phyloP scores from a whole-genome alignment of 2,888 invertebrate species.

The Lithodes maja region DNA sequence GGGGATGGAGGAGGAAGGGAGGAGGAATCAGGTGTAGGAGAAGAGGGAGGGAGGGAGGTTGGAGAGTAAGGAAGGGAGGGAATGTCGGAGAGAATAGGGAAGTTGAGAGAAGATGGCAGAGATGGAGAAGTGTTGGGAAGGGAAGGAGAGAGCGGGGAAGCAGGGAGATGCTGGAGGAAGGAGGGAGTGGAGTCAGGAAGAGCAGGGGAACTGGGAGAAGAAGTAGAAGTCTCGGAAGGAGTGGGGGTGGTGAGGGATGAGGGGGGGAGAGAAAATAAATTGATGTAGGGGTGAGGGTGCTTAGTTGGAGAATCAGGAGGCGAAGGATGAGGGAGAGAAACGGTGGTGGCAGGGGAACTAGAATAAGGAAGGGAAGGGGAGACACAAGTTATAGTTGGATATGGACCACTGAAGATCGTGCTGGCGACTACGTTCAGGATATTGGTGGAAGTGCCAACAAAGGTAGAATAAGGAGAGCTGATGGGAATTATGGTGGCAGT shows the following conservation, averaged over 20 bases:
- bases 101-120: not conserved
- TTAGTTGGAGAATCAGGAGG: not conserved
- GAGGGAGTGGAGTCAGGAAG: not conserved
- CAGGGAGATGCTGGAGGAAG: not conserved
- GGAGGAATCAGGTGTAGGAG: not conserved
- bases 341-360: not conserved
- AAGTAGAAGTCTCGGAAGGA: not conserved
- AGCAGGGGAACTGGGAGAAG: not conserved
- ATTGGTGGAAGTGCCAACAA: too few relatives aligned
- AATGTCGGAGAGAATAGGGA: not conserved
- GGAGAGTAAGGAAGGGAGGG: not conserved
- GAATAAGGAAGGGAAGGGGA: not conserved
- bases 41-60: not conserved
- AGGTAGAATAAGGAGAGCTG: too few relatives aligned
- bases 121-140: not conserved
- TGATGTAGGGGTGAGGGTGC: too few relatives aligned
- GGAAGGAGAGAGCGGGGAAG: not conserved
- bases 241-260: not conserved
- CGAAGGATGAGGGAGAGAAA: not conserved
- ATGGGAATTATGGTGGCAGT: too few relatives aligned
- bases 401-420: too few relatives aligned
- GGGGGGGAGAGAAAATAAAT: not conserved
- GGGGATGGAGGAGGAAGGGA: not conserved
- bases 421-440: too few relatives aligned
- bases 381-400: too few relatives aligned